Conservation (phyloP, 2,113 vertebrate species). For the Merops nubicus region DNA sequence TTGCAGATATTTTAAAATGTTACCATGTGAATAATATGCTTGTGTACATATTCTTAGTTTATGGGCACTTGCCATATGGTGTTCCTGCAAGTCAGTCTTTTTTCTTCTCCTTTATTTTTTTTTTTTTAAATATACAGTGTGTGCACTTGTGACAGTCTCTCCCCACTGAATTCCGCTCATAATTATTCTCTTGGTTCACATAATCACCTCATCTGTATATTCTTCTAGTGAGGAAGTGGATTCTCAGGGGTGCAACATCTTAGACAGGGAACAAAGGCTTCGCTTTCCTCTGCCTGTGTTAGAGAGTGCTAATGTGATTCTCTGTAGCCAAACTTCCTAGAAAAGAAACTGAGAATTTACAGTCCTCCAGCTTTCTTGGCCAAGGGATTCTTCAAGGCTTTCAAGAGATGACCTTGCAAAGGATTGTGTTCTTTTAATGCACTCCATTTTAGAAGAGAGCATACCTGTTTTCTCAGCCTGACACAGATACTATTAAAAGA, state of each 20-base stretch:
- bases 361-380: slow-evolving; percentile 49
- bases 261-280: slow-evolving; percentile 59
- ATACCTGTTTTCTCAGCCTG: slow-evolving; percentile 71
- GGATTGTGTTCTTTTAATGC: slow-evolving; percentile 66
- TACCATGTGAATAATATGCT: slow-evolving; percentile 42
- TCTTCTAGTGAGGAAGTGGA: slow-evolving; percentile 32
- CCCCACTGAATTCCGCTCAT: slow-evolving; percentile 31
- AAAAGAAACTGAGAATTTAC: slow-evolving; percentile 66
- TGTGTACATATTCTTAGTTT: slow-evolving; percentile 6
- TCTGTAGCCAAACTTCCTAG: slow-evolving; percentile 63
- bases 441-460: slow-evolving; percentile 64
- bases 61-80: slow-evolving; percentile 43
- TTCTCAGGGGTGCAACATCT: slow-evolving; percentile 47
- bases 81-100: neutral
- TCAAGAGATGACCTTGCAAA: slow-evolving; percentile 71
- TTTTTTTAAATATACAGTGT: neutral
- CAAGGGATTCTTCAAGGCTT: slow-evolving; percentile 62
- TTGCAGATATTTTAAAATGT: slow-evolving; percentile 57
- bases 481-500: slow-evolving; percentile 67
- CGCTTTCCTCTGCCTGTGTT: slow-evolving; percentile 14
- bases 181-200: slow-evolving; percentile 63
- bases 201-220: slow-evolving; percentile 32
- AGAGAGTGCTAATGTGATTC: slow-evolving; percentile 51
- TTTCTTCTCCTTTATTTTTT: neutral
- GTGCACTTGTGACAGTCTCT: slow-evolving; percentile 7